Percentiles rank a stretch among this genome's conserved stretches.
These are phyloP conservation scores for Litocranius walleri DNA, from an alignment of 2,113 vertebrate genomes.

Conservation along the genomic window DNA sequence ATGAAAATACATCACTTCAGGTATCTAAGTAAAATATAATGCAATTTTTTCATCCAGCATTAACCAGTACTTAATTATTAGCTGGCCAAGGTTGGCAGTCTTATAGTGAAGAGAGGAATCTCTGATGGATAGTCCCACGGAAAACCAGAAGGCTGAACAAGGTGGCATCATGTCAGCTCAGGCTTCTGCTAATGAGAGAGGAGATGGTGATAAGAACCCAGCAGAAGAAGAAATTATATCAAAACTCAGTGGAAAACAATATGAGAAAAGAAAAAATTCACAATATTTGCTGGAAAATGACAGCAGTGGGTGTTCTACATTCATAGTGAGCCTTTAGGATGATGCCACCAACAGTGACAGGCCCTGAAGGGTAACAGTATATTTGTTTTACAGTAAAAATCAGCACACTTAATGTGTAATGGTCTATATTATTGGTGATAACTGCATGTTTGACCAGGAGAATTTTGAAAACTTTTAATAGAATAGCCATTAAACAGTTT, in stretches of 20 bases:
- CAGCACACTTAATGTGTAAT: neutral
- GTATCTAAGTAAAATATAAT: neutral
- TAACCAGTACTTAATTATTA: constrained; percentile 41
- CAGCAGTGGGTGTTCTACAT: neutral
- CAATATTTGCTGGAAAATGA: neutral
- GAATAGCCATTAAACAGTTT: neutral
- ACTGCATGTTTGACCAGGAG: neutral
- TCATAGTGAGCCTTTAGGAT: neutral
- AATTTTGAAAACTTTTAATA: neutral
- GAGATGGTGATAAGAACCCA: neutral
- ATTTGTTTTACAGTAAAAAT: neutral
- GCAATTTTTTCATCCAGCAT: neutral
- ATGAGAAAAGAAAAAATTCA: neutral
- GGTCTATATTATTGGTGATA: neutral
- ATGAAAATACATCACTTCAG: constrained; percentile 34
- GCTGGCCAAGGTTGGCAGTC: neutral
- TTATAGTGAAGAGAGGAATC: neutral
- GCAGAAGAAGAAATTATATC: neutral
- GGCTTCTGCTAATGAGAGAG: constrained; percentile 19
- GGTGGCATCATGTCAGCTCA: neutral
- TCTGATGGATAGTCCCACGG: neutral
- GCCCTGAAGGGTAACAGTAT: neutral
- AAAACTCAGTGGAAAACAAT: neutral
- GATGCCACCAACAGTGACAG: neutral
- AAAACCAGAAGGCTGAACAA: neutral